A percentile compares a stretch with the other conserved stretches of the same genome.
Evolutionary conservation across 2,888 invertebrate species (phyloP).

Genomic region (Galeopsomyia nigrocyanea): DNA sequence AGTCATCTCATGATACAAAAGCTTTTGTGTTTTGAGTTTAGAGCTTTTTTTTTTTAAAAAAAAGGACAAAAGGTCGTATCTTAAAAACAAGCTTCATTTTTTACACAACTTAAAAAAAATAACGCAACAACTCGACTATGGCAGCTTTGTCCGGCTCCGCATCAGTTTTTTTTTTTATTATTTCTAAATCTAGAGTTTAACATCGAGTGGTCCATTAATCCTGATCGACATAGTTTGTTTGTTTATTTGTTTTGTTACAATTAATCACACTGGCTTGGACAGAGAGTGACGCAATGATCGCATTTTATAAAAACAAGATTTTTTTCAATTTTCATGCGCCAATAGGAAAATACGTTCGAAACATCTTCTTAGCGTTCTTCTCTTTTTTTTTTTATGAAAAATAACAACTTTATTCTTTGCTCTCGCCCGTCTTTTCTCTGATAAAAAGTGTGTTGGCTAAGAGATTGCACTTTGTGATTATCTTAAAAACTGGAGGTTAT

Average conservation of each 20-base stretch:
- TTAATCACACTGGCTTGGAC: constrained; percentile 52
- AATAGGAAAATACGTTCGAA: constrained; percentile 60
- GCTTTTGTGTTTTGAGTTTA: constrained; percentile 32
- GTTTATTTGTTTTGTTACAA: constrained; percentile 37
- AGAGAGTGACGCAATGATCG: constrained; percentile 40
- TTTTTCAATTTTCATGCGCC: constrained; percentile 51
- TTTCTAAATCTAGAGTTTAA: constrained; percentile 36
- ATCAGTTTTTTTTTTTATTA: constrained; percentile 8
- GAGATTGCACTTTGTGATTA: constrained; percentile 69
- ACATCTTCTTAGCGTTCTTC: constrained; percentile 48
- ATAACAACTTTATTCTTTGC: constrained; percentile 67
- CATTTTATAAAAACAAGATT: constrained; percentile 21
- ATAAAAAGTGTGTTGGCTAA: constrained; percentile 67
- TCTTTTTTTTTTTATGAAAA: constrained; percentile 63
- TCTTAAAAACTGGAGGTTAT: constrained; percentile 65
- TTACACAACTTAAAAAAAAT: constrained; percentile 23
- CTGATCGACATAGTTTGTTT: constrained; percentile 40
- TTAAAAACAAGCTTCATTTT: constrained; percentile 35
- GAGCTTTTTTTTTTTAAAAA: constrained; percentile 23
- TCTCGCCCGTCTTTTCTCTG: constrained; percentile 52
- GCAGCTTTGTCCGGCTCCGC: constrained; percentile 48
- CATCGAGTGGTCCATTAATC: constrained; percentile 49
- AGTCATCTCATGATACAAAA: constrained; percentile 19
- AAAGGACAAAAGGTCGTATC: constrained; percentile 14
- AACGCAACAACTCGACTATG: constrained; percentile 34